A percentile compares a stretch with the other conserved stretches of the same genome.
Conservation (phyloP, 2,888 invertebrate species). For the Hypomecis atomaria region DNA sequence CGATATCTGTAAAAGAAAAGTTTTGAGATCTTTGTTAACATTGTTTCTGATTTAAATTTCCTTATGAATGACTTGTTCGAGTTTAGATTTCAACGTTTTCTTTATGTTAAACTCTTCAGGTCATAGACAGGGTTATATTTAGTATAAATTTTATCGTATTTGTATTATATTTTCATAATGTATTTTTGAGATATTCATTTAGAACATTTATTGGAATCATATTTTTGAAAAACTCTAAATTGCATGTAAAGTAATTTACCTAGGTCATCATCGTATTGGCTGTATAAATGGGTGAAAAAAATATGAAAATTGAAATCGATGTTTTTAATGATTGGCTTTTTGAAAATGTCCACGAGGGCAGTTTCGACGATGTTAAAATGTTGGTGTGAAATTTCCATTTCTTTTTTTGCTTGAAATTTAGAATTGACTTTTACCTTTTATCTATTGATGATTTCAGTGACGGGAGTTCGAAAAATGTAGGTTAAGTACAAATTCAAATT, state of each 20-base stretch:
- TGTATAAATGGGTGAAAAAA: slow-evolving; percentile 41
- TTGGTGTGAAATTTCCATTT: slow-evolving; percentile 38
- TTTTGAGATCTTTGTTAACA: slow-evolving; percentile 32
- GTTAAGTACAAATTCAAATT: slow-evolving; percentile 84
- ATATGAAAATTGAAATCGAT: slow-evolving; percentile 36
- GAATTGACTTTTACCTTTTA: slow-evolving; percentile 59
- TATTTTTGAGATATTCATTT: slow-evolving; percentile 84
- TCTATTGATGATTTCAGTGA: slow-evolving; percentile 64
- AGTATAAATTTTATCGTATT: slow-evolving; percentile 85
- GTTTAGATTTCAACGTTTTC: slow-evolving; percentile 70
- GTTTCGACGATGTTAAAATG: slow-evolving; percentile 44
- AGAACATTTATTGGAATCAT: slow-evolving; percentile 82
- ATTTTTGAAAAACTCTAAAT: slow-evolving; percentile 83
- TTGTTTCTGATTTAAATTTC: slow-evolving; percentile 48
- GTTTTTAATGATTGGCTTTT: slow-evolving; percentile 45
- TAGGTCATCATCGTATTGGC: slow-evolving; percentile 74
- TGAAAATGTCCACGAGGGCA: slow-evolving; percentile 37
- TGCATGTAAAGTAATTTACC: slow-evolving; percentile 75
- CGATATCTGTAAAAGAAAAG: slow-evolving; percentile 23
- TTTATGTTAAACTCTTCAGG: slow-evolving; percentile 82
- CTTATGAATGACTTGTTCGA: slow-evolving; percentile 78
- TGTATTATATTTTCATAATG: slow-evolving; percentile 84
- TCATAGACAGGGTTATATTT: slow-evolving; percentile 85
- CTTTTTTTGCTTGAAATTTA: slow-evolving; percentile 52
- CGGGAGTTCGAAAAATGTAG: slow-evolving; percentile 74